A percentile compares a stretch with the other conserved stretches of the same genome.
Evolutionary conservation across 2,113 vertebrate genomes (phyloP).

Genomic region (Aptenodytes patagonicus): DNA sequence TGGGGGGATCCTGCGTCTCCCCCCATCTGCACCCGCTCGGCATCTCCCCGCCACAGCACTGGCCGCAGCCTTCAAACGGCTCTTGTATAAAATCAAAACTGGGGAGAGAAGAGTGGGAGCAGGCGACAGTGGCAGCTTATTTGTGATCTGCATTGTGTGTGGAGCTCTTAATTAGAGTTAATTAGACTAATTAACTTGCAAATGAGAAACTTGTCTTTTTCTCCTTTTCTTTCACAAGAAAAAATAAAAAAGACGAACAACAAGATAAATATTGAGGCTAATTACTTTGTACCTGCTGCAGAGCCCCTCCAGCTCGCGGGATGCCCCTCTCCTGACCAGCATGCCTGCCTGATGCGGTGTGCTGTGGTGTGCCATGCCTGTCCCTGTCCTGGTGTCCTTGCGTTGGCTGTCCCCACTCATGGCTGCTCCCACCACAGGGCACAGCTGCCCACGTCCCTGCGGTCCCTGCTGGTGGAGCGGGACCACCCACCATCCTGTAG

Average conservation of each 20-base stretch:
- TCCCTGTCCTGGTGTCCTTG: neutral
- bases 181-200: conserved; percentile 87
- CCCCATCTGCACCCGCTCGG: accelerated
- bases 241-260: neutral
- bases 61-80: neutral
- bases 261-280: conserved; percentile 75
- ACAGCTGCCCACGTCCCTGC: accelerated
- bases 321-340: neutral
- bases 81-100: neutral
- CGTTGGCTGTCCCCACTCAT: accelerated
- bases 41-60: accelerated
- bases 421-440: neutral
- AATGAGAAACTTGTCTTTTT: conserved; percentile 76
- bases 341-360: accelerated
- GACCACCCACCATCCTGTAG: accelerated
- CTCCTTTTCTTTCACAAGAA: conserved; percentile 24
- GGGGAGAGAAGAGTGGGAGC: conserved; percentile 36
- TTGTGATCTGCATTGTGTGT: conserved; percentile 68
- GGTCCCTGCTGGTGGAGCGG: accelerated
- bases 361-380: accelerated
- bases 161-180: conserved; percentile 87
- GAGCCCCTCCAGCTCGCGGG: neutral
- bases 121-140: conserved; percentile 24
- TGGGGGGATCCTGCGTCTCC: neutral
- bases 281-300: conserved; percentile 9